Percentiles rank a stretch among this genome's conserved stretches.
These are phyloP conservation scores for Mugil cephalus DNA, from an alignment of 2,113 vertebrate genomes.

Conservation along the genomic window DNA sequence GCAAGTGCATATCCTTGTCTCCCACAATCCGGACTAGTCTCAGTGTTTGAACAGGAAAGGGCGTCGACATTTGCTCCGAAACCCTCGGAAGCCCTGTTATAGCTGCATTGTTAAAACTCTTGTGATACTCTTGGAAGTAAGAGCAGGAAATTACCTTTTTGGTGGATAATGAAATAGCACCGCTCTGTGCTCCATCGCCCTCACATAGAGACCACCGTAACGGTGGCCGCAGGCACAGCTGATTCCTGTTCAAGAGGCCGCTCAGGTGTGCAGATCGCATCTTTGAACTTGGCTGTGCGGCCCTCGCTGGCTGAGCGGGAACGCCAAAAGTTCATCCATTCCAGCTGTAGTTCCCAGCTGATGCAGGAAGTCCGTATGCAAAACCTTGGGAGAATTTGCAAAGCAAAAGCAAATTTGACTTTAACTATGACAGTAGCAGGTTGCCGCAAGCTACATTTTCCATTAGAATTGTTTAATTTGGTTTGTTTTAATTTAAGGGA, in stretches of 20 bases:
- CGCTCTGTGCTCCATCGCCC: neutral
- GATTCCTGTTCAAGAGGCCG: conserved; percentile 9
- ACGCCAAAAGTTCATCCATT: too few species aligned
- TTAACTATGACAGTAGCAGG: neutral
- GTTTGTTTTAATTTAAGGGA: neutral
- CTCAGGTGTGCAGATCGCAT: neutral
- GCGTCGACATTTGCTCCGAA: conserved; percentile 12
- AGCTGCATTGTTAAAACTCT: conserved; percentile 18
- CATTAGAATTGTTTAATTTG: neutral
- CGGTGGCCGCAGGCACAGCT: neutral
- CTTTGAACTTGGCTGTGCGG: neutral
- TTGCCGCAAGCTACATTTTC: neutral
- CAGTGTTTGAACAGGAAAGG: conserved; percentile 24
- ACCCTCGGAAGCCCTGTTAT: neutral
- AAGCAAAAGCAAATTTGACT: conserved; percentile 29
- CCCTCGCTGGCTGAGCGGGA: conserved; percentile 11
- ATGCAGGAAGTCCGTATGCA: conserved; percentile 10
- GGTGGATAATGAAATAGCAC: neutral
- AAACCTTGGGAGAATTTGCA: conserved; percentile 42
- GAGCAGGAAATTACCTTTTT: neutral
- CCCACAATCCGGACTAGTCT: neutral
- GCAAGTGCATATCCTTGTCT: neutral
- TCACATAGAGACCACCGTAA: neutral
- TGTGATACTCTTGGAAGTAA: neutral
- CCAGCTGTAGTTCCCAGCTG: neutral